Evolutionary conservation across 2,797 vertebrate species (phyloP).

Genomic region (Trematocara caparti): DNA sequence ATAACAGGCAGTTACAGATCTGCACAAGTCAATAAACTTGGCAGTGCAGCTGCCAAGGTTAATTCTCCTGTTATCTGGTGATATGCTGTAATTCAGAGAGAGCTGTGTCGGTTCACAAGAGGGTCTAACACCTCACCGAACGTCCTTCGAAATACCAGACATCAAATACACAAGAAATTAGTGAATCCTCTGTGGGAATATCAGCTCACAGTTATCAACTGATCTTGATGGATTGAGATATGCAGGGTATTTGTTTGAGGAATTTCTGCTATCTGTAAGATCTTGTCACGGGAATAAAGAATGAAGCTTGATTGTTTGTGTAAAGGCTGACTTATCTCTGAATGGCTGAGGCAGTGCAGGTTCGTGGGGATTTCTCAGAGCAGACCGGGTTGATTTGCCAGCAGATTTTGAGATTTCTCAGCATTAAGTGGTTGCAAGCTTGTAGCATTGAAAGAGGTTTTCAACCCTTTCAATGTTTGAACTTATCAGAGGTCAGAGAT

Average conservation of each 20-base stretch:
- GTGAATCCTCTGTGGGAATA: neutral
- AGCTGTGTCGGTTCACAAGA: neutral
- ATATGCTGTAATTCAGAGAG: neutral
- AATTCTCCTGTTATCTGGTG: neutral
- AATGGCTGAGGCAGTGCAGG: neutral
- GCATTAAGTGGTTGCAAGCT: neutral
- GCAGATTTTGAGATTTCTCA: neutral
- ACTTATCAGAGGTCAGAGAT: neutral
- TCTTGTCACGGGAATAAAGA: conserved; percentile 43
- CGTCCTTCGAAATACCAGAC: neutral
- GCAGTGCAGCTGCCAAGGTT: neutral
- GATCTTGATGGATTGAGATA: conserved; percentile 12
- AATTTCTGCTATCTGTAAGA: conserved; percentile 41
- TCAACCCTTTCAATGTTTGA: neutral
- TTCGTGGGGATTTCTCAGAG: neutral
- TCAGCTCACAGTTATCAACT: neutral
- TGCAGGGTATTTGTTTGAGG: conserved; percentile 34
- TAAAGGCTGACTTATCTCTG: conserved; percentile 19
- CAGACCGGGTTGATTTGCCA: neutral
- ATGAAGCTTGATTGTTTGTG: conserved; percentile 25
- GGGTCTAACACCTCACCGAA: neutral
- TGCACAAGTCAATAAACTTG: neutral
- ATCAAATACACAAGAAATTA: neutral
- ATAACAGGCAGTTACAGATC: neutral
- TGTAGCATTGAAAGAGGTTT: neutral